A percentile compares a stretch with the other conserved stretches of the same genome.
Conservation (phyloP, 2,888 invertebrate species). For the Xylocampa areola region DNA sequence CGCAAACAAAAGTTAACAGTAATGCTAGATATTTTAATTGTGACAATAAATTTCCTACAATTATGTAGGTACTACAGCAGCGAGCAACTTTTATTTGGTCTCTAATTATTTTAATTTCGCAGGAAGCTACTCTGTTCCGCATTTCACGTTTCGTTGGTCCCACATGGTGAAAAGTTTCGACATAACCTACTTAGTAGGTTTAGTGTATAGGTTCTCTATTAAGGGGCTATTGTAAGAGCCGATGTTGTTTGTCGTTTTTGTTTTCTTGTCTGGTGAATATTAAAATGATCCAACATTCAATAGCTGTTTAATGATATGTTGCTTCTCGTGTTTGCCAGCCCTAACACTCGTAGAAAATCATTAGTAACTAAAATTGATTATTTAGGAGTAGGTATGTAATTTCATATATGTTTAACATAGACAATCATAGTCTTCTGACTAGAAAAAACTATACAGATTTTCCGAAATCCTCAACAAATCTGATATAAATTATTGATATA, state of each 20-base stretch:
- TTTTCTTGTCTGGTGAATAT: constrained; percentile 22
- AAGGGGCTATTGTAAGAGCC: constrained; percentile 2
- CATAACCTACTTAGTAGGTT: constrained; percentile 28
- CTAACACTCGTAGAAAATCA: constrained; percentile 45
- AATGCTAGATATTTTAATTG: constrained; percentile 57
- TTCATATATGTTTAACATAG: constrained; percentile 76
- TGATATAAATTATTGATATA: constrained; percentile 70
- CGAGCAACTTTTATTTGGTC: constrained; percentile 49
- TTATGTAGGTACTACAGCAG: constrained; percentile 48
- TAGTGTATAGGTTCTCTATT: constrained; percentile 21
- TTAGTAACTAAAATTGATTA: constrained; percentile 53
- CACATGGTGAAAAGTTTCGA: constrained; percentile 47
- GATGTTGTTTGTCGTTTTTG: constrained; percentile 4
- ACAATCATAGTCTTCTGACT: constrained; percentile 87
- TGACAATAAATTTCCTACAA: constrained; percentile 55
- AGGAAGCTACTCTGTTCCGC: constrained; percentile 49
- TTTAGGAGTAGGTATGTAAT: constrained; percentile 61
- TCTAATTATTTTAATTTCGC: constrained; percentile 56
- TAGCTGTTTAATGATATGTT: constrained; percentile 4
- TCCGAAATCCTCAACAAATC: constrained; percentile 74
- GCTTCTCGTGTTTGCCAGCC: constrained; percentile 48
- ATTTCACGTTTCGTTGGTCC: constrained; percentile 57
- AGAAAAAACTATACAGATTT: constrained; percentile 84
- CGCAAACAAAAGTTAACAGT: constrained; percentile 49
- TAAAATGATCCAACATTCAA: constrained; percentile 37